Percentiles rank a stretch among this genome's conserved stretches.
Evolutionary conservation across 2,888 invertebrate species (phyloP).

Genomic region (Drosophila fulvimacula): DNA sequence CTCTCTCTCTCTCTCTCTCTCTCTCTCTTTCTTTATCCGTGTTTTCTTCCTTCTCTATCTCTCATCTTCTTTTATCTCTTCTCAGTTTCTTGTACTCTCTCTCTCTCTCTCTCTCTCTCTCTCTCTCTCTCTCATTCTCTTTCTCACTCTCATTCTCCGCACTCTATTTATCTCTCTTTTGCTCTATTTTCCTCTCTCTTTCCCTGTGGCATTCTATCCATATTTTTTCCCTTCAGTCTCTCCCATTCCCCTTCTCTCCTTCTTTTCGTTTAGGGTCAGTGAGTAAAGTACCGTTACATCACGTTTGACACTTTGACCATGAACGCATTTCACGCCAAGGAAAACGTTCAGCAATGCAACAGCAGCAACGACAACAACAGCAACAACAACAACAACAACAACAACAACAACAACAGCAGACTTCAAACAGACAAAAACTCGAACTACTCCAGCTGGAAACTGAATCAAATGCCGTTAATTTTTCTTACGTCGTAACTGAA

Average conservation of each 20-base stretch:
- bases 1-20: background rate
- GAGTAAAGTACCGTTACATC: constrained; percentile 56
- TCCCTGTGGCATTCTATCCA: background rate
- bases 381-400: background rate
- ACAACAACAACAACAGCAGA: constrained; percentile 9
- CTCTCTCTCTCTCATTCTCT: no score
- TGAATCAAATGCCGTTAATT: constrained; percentile 60
- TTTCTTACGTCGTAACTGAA: constrained; percentile 51
- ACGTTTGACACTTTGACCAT: constrained; percentile 73
- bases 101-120: background rate
- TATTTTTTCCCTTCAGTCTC: background rate
- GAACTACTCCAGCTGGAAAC: constrained; percentile 19
- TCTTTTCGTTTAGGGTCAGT: constrained; percentile 37
- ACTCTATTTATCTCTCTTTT: fast-evolving
- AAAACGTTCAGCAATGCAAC: constrained; percentile 44
- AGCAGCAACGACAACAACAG: constrained; percentile 24
- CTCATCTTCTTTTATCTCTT: background rate
- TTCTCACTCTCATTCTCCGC: no score
- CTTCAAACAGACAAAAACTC: background rate
- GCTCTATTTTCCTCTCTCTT: background rate
- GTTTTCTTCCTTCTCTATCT: background rate
- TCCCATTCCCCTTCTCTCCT: background rate
- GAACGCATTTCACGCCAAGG: constrained; percentile 71
- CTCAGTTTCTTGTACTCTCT: no score
- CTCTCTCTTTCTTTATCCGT: background rate